Evolutionary conservation across 2,113 vertebrate species (phyloP).

Genomic region (Lophochroa leadbeateri): DNA sequence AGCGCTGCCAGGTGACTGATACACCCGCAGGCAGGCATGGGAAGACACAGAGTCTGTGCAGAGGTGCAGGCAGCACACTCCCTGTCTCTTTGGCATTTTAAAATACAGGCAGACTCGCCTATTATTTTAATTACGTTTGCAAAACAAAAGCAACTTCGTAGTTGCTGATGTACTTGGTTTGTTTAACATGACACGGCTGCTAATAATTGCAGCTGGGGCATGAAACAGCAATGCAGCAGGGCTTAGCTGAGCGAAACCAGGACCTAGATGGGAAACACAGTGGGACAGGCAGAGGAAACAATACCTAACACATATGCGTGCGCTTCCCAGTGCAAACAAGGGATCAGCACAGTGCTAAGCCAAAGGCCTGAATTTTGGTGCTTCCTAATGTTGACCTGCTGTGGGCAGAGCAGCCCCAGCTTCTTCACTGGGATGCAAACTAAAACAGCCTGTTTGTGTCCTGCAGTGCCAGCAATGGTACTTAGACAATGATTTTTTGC

Average conservation of each 20-base stretch:
- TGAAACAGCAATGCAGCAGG: rapidly evolving
- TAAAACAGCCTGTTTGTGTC: background rate
- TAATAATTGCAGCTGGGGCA: background rate
- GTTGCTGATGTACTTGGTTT: background rate
- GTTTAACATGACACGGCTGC: background rate
- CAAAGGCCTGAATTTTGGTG: background rate
- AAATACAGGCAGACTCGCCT: background rate
- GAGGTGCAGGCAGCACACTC: background rate
- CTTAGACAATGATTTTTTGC: background rate
- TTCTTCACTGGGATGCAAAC: rapidly evolving
- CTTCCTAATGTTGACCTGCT: rapidly evolving
- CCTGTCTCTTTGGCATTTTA: background rate
- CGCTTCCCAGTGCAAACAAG: background rate
- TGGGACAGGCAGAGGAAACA: background rate
- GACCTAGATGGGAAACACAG: rapidly evolving
- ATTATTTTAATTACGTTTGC: background rate
- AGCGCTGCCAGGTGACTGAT: background rate
- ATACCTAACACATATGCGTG: rapidly evolving
- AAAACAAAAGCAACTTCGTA: background rate
- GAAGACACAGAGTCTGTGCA: background rate
- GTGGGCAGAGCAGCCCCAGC: background rate
- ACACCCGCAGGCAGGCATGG: background rate
- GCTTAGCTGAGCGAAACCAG: rapidly evolving
- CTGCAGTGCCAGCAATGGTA: background rate
- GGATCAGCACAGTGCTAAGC: background rate